Evolutionary conservation across 2,113 vertebrate genomes (phyloP).

Genomic region (Psilopsiagon aymara): DNA sequence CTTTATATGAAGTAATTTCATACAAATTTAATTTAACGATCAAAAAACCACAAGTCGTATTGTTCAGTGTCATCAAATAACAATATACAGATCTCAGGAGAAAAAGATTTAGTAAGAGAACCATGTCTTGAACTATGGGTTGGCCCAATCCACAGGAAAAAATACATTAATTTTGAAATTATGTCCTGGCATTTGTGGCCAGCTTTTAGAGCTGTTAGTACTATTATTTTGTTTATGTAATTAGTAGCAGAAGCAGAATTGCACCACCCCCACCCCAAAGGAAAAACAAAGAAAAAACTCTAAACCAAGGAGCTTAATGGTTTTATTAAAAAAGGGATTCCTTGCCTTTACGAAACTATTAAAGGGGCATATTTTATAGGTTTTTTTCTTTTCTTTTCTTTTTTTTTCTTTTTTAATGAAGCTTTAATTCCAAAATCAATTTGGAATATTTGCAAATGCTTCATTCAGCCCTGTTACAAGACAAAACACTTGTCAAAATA

Average conservation of each 20-base stretch:
- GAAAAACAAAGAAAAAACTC: accelerated
- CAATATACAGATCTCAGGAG: neutral
- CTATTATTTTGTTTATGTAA: neutral
- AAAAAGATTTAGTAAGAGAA: neutral
- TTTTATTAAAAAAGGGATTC: neutral
- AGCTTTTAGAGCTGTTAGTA: neutral
- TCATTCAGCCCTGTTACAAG: neutral
- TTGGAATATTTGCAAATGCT: neutral
- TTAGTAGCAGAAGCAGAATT: neutral
- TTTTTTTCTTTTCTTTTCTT: neutral
- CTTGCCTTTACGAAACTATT: neutral
- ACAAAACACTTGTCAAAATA: neutral
- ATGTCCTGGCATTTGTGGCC: neutral
- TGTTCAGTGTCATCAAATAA: neutral
- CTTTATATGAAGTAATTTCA: neutral
- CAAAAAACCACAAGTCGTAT: neutral
- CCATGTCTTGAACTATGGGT: neutral
- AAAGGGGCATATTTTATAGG: neutral
- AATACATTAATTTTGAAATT: neutral
- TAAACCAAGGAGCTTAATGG: neutral
- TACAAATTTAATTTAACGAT: neutral
- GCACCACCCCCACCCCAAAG: accelerated
- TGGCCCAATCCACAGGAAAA: neutral
- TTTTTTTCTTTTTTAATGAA: neutral
- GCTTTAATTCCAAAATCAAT: neutral